These are phyloP conservation scores for Conomelus anceps DNA, from an alignment of 2,888 invertebrate genomes.

Conservation along the genomic window DNA sequence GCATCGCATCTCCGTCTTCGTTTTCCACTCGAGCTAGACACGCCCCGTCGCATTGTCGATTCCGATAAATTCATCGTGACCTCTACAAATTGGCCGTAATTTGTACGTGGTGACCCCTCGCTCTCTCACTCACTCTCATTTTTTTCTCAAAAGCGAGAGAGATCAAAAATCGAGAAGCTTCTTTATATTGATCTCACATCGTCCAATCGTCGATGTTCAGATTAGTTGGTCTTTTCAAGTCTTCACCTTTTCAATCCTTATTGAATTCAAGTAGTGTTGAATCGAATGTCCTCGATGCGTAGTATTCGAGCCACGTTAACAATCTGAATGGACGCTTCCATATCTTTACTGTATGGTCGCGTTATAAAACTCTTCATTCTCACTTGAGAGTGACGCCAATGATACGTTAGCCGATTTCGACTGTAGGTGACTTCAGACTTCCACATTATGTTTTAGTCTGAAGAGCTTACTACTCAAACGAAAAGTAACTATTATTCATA, in stretches of 20 bases:
- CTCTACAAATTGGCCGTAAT: not conserved
- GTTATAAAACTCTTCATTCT: too few relatives aligned
- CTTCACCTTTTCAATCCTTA: not conserved
- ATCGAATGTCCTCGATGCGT: not conserved
- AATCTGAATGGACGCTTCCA: not conserved
- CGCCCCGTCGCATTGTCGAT: not conserved
- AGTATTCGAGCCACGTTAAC: not conserved
- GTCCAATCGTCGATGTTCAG: not conserved
- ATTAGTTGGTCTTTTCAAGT: not conserved
- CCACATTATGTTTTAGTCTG: too few relatives aligned
- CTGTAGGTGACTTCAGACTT: too few relatives aligned
- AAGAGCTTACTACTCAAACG: too few relatives aligned
- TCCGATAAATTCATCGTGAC: not conserved
- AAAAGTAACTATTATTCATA: too few relatives aligned
- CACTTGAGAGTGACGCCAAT: too few relatives aligned
- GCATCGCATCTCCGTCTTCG: not conserved
- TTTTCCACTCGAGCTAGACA: not conserved
- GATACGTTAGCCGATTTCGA: too few relatives aligned
- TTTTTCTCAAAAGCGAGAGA: not conserved
- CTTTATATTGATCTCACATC: not conserved
- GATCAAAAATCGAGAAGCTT: not conserved
- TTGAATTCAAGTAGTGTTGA: not conserved
- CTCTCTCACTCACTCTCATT: not conserved
- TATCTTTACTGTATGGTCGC: too few relatives aligned
- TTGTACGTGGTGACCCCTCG: not conserved